Conservation (phyloP, 2,888 invertebrate genomes). For the Netelia inedita region DNA sequence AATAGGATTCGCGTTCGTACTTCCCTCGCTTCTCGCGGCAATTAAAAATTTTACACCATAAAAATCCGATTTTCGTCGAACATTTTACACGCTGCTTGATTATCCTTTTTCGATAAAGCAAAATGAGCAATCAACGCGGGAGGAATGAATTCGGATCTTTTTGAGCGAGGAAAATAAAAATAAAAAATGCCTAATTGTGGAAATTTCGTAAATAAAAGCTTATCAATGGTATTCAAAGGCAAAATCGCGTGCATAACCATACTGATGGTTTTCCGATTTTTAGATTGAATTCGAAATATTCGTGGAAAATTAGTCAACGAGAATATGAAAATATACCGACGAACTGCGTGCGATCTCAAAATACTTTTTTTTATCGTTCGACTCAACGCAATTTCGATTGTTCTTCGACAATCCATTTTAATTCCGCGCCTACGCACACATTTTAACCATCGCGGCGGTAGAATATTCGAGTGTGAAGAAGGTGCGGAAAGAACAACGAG, state of each 20-base stretch:
- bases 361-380: not conserved
- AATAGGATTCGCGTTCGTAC: not conserved
- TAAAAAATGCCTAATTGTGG: not conserved
- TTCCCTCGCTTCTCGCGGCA: not conserved
- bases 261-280: not conserved
- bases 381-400: conserved; percentile 1
- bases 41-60: not conserved
- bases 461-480: conserved; percentile 50
- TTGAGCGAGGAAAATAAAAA: not conserved
- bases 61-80: not conserved
- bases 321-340: not conserved
- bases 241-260: not conserved
- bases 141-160: not conserved
- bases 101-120: conserved; percentile 1
- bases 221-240: not conserved
- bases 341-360: not conserved
- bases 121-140: not conserved
- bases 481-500: conserved; percentile 45
- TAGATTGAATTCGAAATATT: not conserved
- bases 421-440: conserved; percentile 13
- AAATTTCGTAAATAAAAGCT: not conserved
- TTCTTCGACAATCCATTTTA: conserved; percentile 32
- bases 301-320: not conserved
- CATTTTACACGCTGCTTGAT: conserved; percentile 8
- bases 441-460: not conserved